A percentile compares a stretch with the other conserved stretches of the same genome.
These are phyloP conservation scores for Ypsolopha scabrella DNA, from an alignment of 2,888 invertebrate genomes.

Conservation along the genomic window DNA sequence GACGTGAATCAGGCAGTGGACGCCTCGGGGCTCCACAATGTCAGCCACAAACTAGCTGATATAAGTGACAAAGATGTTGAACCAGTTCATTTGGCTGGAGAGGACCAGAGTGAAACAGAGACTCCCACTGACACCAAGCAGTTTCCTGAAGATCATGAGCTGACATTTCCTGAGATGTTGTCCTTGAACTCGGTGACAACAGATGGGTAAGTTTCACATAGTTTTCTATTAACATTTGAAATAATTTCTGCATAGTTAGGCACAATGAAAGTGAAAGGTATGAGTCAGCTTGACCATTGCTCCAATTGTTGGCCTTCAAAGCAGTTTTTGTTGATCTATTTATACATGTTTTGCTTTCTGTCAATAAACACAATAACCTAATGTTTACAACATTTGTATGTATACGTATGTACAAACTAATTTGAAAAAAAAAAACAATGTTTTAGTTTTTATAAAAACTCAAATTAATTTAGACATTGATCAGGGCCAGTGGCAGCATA, in stretches of 20 bases:
- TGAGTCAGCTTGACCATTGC: constrained; percentile 3
- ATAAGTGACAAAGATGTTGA: constrained; percentile 15
- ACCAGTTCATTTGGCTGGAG: constrained; percentile 13
- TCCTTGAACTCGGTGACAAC: constrained; percentile 69
- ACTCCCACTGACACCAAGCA: constrained; percentile 5
- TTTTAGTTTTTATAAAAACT: too few species aligned
- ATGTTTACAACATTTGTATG: too few species aligned
- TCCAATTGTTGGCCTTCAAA: constrained; percentile 2
- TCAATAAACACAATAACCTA: too few species aligned
- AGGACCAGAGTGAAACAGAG: constrained; percentile 6
- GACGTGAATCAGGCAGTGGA: constrained; percentile 35
- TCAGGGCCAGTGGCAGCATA: too few species aligned
- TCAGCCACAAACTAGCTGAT: constrained; percentile 37
- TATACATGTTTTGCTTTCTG: too few species aligned
- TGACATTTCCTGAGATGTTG: constrained; percentile 61
- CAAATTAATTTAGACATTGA: too few species aligned
- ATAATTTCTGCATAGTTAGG: not conserved
- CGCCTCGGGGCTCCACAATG: constrained; percentile 54
- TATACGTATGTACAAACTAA: too few species aligned
- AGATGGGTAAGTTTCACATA: constrained; percentile 56
- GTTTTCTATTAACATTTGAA: too few species aligned
- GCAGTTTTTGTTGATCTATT: not conserved
- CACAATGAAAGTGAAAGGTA: constrained; percentile 12
- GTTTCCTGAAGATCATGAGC: constrained; percentile 33
- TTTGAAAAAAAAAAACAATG: too few species aligned